Evolutionary conservation across 2,113 vertebrate genomes (phyloP), one percentile per base, ranked within the genome.

Genomic region (Salvator merianae): DNA sequence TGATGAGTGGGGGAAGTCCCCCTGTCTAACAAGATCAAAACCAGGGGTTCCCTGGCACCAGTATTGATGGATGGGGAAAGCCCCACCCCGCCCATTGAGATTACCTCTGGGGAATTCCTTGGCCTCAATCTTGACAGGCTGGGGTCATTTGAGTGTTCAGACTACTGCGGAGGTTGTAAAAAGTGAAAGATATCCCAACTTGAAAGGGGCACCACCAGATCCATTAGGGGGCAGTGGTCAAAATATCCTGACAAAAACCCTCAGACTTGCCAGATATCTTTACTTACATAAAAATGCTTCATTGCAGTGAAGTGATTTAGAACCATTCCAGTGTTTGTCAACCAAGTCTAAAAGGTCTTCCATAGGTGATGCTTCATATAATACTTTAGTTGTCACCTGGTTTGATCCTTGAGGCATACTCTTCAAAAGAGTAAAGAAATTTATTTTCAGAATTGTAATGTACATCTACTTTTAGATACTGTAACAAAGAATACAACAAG

Each of bases 241-340:
- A 55, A 36, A 34, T 9, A 77, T 36, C 34, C 16, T 8, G 28
- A 3, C 68, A 50, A 28, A 55, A 47, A 69, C 18, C 30, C 43
- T 12, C n/a, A 50, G 43, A 43, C 7, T 2, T 13, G 13, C 30
- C 55, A 24, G 30, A 32, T 3, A 28, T 40, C 28, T 20, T 32
- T 38, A 95, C 97, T 97, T 91, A 97, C 97, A 94, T 14, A 96
- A 94, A 95, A 97, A 97, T 53, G 88, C 94, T 84, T 95, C 91
- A n/a, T 96, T 92, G 71, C 93, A 55, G 47, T 95, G 97, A 83
- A 97, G 95, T 2, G 96, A 96, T 65, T 87, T 93, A 86, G 91
- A 85, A 74, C 95, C 96, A 0, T 82, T 92, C 96, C 96, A 96
- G 91, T 96, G 93, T 94, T 95, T 96, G 90, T 97, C 96, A 83